phyloP scores from a whole-genome alignment of 2,797 vertebrate genomes.

The Graptemys geographica region DNA sequence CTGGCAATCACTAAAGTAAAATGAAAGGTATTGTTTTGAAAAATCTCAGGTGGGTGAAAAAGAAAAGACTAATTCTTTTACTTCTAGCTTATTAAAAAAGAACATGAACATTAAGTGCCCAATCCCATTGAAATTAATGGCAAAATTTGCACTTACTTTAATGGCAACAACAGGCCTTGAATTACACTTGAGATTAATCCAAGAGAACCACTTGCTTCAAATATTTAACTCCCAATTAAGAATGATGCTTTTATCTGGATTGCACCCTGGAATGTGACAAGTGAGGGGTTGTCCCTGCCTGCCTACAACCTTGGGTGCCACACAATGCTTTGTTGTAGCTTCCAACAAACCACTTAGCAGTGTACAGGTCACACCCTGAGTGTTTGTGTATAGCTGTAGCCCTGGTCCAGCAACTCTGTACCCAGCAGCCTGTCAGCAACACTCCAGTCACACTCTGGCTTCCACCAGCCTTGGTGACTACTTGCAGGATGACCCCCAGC shows the following conservation, averaged over 20 bases:
- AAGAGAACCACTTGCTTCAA: constrained; percentile 6
- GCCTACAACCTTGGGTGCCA: not conserved
- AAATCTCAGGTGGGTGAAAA: constrained; percentile 3
- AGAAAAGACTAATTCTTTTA: constrained; percentile 34
- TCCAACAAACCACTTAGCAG: not conserved
- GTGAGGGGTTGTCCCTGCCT: not conserved
- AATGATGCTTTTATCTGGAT: too few relatives aligned
- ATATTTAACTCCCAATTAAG: not conserved
- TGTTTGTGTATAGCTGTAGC: not conserved
- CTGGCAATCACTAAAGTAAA: constrained; percentile 47
- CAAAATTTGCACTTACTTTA: constrained; percentile 35
- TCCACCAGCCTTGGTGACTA: not conserved
- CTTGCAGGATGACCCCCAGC: not conserved
- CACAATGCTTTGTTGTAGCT: not conserved
- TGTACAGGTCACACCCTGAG: not conserved
- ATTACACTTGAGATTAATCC: not conserved
- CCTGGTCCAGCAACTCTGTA: not conserved
- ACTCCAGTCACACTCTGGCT: not conserved
- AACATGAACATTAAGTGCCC: not conserved
- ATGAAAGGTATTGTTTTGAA: constrained; percentile 38
- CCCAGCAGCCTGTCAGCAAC: not conserved
- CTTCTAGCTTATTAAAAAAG: constrained; percentile 27
- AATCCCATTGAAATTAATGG: not conserved
- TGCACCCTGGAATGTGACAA: not conserved
- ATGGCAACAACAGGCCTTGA: not conserved